Evolutionary conservation across 1,140 invertebrate species (phyloP).

Genomic region (Formica exsecta): DNA sequence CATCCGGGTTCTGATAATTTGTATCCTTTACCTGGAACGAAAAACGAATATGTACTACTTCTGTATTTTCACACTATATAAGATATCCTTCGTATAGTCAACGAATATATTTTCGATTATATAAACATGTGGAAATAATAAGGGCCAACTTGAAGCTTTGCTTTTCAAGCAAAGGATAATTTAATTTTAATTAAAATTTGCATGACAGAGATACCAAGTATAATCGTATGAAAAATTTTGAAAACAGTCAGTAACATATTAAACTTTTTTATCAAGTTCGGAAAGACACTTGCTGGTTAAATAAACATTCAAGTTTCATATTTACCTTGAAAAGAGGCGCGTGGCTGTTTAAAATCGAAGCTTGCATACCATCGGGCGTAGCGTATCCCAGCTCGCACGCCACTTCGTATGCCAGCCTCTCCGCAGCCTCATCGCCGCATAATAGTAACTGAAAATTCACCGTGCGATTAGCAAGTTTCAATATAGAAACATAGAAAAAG

Average conservation of each 20-base stretch:
- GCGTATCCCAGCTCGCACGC: slow-evolving; percentile 79
- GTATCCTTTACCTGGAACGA: slow-evolving; percentile 84
- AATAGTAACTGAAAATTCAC: slow-evolving; percentile 70
- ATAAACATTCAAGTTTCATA: background rate
- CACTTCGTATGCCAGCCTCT: slow-evolving; percentile 79
- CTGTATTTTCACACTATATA: background rate
- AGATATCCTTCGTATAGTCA: background rate
- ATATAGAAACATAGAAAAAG: slow-evolving; percentile 40
- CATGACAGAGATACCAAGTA: background rate
- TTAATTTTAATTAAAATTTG: no score
- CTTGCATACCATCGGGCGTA: slow-evolving; percentile 75
- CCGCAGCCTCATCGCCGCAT: slow-evolving; percentile 79
- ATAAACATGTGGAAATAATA: background rate
- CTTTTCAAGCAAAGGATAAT: background rate
- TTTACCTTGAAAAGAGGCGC: slow-evolving; percentile 69
- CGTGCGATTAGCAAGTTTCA: slow-evolving; percentile 4
- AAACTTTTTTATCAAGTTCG: background rate
- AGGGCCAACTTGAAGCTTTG: background rate
- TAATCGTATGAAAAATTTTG: background rate
- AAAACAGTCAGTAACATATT: background rate
- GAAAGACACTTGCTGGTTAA: background rate
- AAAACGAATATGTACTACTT: background rate
- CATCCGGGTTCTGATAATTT: slow-evolving; percentile 86
- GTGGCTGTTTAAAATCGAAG: slow-evolving; percentile 68
- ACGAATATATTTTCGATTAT: background rate